Conservation (phyloP, 2,797 vertebrate genomes). For the Kryptopterus vitreolus region DNA sequence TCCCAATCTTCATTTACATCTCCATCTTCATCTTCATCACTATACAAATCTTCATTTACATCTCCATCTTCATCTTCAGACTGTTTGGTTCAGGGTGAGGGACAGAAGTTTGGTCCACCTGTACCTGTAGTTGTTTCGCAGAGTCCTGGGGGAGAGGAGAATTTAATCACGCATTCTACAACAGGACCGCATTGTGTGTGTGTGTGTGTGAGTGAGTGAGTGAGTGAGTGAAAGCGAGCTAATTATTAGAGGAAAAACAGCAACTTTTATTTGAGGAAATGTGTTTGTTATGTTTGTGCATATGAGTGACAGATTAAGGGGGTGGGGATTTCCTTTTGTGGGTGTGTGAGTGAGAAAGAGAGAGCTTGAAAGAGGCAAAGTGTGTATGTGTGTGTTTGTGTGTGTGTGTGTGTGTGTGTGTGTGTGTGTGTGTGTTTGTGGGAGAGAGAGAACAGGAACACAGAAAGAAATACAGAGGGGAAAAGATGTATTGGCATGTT, state of each 20-base stretch:
- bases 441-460: constrained; percentile 4
- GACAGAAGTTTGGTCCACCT: not conserved
- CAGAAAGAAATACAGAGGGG: not conserved
- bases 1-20: too few species aligned
- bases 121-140: not conserved
- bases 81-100: not conserved
- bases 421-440: too few species aligned
- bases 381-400: too few species aligned
- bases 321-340: too few species aligned
- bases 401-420: too few species aligned
- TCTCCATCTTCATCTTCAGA: constrained; percentile 31
- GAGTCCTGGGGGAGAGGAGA: not conserved
- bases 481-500: not conserved
- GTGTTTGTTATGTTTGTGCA: not conserved
- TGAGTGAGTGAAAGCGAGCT: not conserved
- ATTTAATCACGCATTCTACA: not conserved
- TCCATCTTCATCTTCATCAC: too few species aligned
- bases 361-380: not conserved
- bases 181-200: not conserved
- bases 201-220: not conserved
- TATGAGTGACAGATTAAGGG: too few species aligned
- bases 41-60: constrained; percentile 42
- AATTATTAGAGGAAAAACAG: too few species aligned
- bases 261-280: too few species aligned
- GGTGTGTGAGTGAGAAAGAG: not conserved